Percentiles rank a stretch among this genome's conserved stretches.
Evolutionary conservation across 2,888 invertebrate genomes (phyloP).

Genomic region (Drosophila aldrichi): DNA sequence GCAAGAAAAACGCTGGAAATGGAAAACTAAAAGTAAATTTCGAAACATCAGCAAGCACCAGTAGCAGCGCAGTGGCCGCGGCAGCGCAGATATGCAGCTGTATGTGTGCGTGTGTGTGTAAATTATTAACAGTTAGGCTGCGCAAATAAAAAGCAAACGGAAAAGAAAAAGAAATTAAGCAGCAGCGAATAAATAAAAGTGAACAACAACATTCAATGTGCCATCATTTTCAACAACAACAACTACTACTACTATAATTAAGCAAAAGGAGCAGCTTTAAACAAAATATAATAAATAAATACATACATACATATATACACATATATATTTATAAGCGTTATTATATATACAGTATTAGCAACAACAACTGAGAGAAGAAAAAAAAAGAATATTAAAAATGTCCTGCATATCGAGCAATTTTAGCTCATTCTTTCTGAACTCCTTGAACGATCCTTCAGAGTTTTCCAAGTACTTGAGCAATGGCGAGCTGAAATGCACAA

Average conservation of each 20-base stretch:
- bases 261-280: slow-evolving; percentile 70
- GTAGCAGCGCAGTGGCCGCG: slow-evolving; percentile 18
- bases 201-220: slow-evolving; percentile 63
- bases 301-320: slow-evolving; percentile 21
- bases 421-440: slow-evolving; percentile 85
- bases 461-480: slow-evolving; percentile 85
- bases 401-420: slow-evolving; percentile 85
- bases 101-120: slow-evolving; percentile 41
- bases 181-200: slow-evolving; percentile 40
- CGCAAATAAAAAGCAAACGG: slow-evolving; percentile 49
- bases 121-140: slow-evolving; percentile 60
- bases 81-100: slow-evolving; percentile 44
- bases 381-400: slow-evolving; percentile 72
- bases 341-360: slow-evolving; percentile 68
- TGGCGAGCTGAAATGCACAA: slow-evolving; percentile 84
- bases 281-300: slow-evolving; percentile 34
- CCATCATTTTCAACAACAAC: slow-evolving; percentile 55
- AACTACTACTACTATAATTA: slow-evolving; percentile 38
- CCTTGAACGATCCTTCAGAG: slow-evolving; percentile 85
- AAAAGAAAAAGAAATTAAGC: slow-evolving; percentile 39
- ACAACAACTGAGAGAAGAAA: slow-evolving; percentile 33
- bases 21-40: slow-evolving; percentile 69
- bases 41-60: slow-evolving; percentile 40
- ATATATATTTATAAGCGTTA: slow-evolving; percentile 45
- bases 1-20: slow-evolving; percentile 62